A percentile compares a stretch with the other conserved stretches of the same genome.
Conservation (phyloP, 2,888 invertebrate species). For the Thecophora atra region DNA sequence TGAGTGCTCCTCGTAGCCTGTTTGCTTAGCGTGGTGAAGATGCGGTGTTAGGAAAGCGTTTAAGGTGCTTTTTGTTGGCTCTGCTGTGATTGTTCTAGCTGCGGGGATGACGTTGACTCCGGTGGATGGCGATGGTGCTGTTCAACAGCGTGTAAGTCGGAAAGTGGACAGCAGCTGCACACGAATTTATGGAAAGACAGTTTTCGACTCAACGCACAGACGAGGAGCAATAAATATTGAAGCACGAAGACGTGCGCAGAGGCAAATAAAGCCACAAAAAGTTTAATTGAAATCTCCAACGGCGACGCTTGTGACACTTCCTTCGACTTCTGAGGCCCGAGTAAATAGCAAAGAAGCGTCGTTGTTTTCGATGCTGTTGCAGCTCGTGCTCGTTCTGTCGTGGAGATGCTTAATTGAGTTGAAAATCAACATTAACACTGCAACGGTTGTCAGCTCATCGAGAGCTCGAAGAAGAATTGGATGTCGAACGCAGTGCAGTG, state of each 20-base stretch:
- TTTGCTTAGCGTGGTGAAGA: neutral
- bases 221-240: conserved; percentile 26
- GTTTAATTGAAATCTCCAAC: conserved; percentile 35
- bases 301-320: conserved; percentile 31
- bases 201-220: conserved; percentile 9
- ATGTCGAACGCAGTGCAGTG: neutral
- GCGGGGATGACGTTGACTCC: conserved; percentile 30
- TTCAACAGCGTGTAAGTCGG: conserved; percentile 26
- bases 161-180: conserved; percentile 14
- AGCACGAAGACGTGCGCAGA: conserved; percentile 8
- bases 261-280: conserved; percentile 5
- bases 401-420: conserved; percentile 23
- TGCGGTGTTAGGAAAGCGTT: neutral
- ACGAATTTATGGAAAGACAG: conserved; percentile 28
- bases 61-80: neutral
- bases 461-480: neutral
- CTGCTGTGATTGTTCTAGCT: neutral
- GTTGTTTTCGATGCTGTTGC: neutral
- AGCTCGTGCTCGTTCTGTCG: neutral
- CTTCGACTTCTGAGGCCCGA: neutral
- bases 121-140: conserved; percentile 27
- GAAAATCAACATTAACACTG: neutral
- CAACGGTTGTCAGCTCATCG: too few species aligned
- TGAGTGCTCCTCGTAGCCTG: neutral
- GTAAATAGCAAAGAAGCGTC: neutral